phyloP scores from a whole-genome alignment of 2,888 invertebrate species.

The Monoplex corrugatus region DNA sequence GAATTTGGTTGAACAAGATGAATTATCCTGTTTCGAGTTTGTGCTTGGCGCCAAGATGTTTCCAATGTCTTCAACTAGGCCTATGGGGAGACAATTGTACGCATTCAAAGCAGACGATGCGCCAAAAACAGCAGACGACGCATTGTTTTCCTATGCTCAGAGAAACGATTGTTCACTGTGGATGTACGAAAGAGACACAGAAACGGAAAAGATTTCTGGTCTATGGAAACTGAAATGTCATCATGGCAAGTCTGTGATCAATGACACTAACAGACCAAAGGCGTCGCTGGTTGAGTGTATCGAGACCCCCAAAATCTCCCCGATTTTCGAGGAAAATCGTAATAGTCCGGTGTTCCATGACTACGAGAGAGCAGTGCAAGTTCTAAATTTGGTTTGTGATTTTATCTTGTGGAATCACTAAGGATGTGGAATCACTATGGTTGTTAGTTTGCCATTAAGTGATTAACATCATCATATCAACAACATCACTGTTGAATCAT shows the following conservation, averaged over 20 bases:
- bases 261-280: neutral
- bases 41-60: conserved; percentile 21
- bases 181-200: conserved; percentile 29
- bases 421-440: no score
- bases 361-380: conserved; percentile 51
- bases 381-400: conserved; percentile 59
- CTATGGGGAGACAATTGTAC: conserved; percentile 32
- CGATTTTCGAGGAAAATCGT: conserved; percentile 54
- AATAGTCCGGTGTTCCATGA: conserved; percentile 64
- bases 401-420: no score
- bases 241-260: neutral
- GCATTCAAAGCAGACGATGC: conserved; percentile 10
- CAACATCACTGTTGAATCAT: no score
- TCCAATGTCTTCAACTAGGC: no score
- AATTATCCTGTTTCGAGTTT: neutral
- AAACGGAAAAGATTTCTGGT: neutral
- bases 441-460: no score
- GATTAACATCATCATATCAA: no score
- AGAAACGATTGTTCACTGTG: neutral
- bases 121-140: neutral
- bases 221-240: conserved; percentile 4
- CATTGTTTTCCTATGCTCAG: neutral
- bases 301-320: conserved; percentile 39
- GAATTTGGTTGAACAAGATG: neutral
- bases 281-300: neutral